Evolutionary conservation across 2,113 vertebrate species (phyloP).

Genomic region (Phycodurus eques): DNA sequence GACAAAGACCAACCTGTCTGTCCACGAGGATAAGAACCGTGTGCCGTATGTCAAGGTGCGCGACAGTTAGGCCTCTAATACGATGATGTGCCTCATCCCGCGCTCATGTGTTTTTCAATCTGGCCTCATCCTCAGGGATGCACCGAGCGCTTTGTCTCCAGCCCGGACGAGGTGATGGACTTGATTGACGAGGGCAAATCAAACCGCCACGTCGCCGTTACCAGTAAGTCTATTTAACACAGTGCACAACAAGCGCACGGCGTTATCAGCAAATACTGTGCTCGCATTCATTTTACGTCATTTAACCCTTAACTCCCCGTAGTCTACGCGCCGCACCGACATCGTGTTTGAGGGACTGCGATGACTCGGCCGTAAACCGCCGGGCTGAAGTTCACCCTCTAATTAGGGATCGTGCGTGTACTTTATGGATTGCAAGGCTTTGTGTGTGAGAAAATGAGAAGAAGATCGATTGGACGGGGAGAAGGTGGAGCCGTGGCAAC

Average conservation of each 20-base stretch:
- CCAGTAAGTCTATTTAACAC: conserved; percentile 74
- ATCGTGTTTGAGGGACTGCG: neutral
- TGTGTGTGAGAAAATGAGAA: neutral
- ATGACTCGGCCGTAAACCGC: neutral
- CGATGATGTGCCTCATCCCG: neutral
- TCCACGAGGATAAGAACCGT: conserved; percentile 89
- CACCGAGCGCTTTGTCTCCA: conserved; percentile 89
- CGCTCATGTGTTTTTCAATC: neutral
- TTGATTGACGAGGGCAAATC: conserved; percentile 87
- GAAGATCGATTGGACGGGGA: neutral
- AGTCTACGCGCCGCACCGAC: neutral
- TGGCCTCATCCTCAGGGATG: conserved; percentile 73
- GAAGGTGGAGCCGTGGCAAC: neutral
- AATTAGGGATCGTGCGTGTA: neutral
- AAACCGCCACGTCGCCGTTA: conserved; percentile 88
- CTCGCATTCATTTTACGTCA: too few species aligned
- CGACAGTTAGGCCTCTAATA: neutral
- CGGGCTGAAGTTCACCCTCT: neutral
- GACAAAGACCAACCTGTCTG: conserved; percentile 88
- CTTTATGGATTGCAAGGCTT: neutral
- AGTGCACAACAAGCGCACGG: too few species aligned
- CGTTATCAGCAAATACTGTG: too few species aligned
- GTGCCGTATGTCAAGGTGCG: conserved; percentile 88
- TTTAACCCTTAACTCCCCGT: too few species aligned
- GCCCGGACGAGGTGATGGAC: conserved; percentile 88